Evolutionary conservation across 2,113 vertebrate genomes (phyloP).

Genomic region (Leucopsar rothschildi): DNA sequence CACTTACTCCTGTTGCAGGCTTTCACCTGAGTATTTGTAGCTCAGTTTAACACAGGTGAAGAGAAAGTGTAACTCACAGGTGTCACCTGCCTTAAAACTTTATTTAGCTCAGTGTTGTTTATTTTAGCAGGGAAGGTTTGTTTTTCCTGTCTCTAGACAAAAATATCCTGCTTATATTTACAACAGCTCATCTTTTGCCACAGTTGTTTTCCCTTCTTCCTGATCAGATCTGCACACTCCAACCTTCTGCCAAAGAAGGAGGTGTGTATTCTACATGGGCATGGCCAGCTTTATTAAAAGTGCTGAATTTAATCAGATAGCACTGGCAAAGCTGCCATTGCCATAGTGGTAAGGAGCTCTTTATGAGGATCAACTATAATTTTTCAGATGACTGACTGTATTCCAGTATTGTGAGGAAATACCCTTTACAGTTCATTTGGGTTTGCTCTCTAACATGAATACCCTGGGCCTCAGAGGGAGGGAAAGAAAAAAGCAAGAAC

Average conservation of each 20-base stretch:
- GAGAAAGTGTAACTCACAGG: neutral
- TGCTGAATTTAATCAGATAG: neutral
- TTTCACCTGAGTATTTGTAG: neutral
- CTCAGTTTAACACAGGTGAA: neutral
- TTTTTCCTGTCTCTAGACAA: neutral
- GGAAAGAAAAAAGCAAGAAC: neutral
- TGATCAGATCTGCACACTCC: neutral
- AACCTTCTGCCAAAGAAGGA: neutral
- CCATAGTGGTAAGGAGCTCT: neutral
- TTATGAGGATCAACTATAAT: neutral
- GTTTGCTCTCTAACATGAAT: neutral
- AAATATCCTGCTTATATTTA: neutral
- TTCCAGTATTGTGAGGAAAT: neutral
- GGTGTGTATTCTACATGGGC: rapidly evolving
- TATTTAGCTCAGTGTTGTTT: neutral
- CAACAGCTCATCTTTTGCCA: neutral
- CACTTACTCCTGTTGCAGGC: neutral
- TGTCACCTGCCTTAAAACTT: neutral
- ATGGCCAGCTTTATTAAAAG: neutral
- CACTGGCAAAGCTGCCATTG: neutral
- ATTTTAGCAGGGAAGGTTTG: neutral
- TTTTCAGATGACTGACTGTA: neutral
- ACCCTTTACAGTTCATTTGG: neutral
- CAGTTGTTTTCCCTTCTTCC: neutral
- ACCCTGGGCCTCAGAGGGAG: neutral